Evolutionary conservation across 2,888 invertebrate genomes (phyloP).

Genomic region (Pantelozetes paolii): DNA sequence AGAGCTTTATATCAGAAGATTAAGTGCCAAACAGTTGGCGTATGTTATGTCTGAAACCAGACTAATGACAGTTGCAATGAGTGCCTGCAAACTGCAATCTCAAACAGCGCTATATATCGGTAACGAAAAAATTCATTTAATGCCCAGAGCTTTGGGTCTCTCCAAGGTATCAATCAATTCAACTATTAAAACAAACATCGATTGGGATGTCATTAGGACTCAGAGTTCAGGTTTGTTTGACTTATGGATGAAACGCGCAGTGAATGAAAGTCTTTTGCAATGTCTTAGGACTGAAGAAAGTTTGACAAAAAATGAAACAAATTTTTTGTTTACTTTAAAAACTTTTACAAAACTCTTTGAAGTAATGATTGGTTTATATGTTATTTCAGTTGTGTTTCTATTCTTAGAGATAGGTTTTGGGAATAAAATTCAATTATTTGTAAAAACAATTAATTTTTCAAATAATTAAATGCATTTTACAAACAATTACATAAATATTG

Average conservation of each 20-base stretch:
- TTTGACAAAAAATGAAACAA: neutral
- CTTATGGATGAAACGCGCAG: neutral
- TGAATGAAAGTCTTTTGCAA: neutral
- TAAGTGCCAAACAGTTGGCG: neutral
- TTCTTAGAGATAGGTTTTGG: neutral
- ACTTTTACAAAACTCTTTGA: neutral
- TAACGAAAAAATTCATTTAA: neutral
- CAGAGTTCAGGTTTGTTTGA: neutral
- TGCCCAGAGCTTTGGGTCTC: neutral
- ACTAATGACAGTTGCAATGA: neutral
- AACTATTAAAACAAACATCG: neutral
- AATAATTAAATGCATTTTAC: too few species aligned
- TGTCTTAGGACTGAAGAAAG: neutral
- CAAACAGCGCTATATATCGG: neutral
- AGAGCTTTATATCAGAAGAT: neutral
- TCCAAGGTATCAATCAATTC: neutral
- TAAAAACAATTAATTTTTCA: too few species aligned
- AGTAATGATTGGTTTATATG: neutral
- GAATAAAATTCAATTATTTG: neutral
- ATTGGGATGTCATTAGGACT: neutral
- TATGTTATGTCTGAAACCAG: slow-evolving; percentile 2
- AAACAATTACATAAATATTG: too few species aligned
- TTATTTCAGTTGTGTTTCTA: neutral
- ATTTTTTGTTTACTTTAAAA: neutral
- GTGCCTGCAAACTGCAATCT: neutral